phyloP scores from a whole-genome alignment of 2,888 invertebrate species.

The Drosophila borealis region DNA sequence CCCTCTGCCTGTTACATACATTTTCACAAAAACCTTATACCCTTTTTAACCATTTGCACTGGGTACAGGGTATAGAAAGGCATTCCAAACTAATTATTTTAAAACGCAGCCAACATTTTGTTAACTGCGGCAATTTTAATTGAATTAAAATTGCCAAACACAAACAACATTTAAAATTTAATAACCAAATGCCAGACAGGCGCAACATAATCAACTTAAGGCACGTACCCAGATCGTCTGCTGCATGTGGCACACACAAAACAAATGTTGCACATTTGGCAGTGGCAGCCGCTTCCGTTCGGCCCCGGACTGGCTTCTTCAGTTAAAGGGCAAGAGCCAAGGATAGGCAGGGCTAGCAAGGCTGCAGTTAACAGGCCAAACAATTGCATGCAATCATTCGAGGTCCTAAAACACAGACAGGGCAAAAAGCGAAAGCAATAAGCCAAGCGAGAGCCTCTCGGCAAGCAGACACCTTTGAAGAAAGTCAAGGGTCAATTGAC shows the following conservation, averaged over 20 bases:
- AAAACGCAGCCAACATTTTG: not conserved
- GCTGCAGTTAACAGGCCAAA: constrained; percentile 23
- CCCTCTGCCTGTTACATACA: not conserved
- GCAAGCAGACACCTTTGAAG: constrained; percentile 37
- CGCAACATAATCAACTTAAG: constrained; percentile 22
- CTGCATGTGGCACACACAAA: constrained; percentile 3
- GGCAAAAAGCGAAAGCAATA: constrained; percentile 21
- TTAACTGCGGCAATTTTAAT: not conserved
- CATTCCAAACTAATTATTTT: constrained; percentile 1
- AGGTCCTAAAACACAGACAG: constrained; percentile 1
- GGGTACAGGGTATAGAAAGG: not conserved
- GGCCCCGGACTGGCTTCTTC: not conserved
- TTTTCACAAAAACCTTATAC: not conserved
- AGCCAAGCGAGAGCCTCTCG: constrained; percentile 26
- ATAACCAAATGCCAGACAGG: constrained; percentile 7
- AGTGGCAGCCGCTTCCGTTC: constrained; percentile 5
- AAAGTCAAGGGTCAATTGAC: constrained; percentile 63
- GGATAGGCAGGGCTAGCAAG: constrained; percentile 32
- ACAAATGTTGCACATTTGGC: constrained; percentile 6
- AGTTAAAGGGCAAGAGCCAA: constrained; percentile 40
- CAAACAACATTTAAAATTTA: constrained; percentile 5
- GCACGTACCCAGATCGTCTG: constrained; percentile 1
- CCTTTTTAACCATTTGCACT: no score
- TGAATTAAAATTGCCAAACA: not conserved
- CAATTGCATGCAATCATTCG: constrained; percentile 47